Evolutionary conservation across 1,140 invertebrate genomes (phyloP), one percentile per base, ranked within the genome.

Genomic region (Ceratosolen solmsi): DNA sequence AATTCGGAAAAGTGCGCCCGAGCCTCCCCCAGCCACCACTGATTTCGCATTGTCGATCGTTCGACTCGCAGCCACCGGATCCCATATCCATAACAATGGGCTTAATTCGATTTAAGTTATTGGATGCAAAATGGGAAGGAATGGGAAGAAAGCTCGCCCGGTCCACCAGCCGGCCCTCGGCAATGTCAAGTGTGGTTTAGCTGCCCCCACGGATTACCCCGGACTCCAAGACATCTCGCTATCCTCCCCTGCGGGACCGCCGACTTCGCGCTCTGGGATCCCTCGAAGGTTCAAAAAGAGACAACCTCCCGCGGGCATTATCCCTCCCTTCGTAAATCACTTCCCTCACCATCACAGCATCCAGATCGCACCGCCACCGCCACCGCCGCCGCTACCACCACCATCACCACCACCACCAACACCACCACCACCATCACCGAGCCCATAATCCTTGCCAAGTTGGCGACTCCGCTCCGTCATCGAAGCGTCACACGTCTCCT

Each of bases 401-500:
- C 17, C 54, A 15, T 20, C 54, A 27, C 75, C 71, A 22, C 27
- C 60, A 1, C 41, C 13, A 36, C 33, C 30, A 73, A 56, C 11
- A 33, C 41, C 41, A 46, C 5, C 5, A 5, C 13, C 11, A 33
- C 41, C 41, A 46, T 5, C 5, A 5, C 13, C 71, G 33, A 51
- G 73, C 60, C 5, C n/a, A n/a, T n/a, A n/a, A n/a, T n/a, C n/a
- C n/a, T n/a, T 5, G 5, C 13, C 71, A 17, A 51, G 73, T n/a
- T 5, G 20, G 3, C 11, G 51, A 22, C 9, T 54, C 58, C 63
- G 20, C 13, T 4, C 82, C 84, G 84, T 85, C 80, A 79, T 85
- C 86, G 84, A 81, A 86, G 85, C 83, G 86, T 86, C 80, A 80
- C 86, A 82, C 86, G 86, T 86, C 84, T 46, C 5, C 13, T 13